phyloP scores from a whole-genome alignment of 1,140 invertebrate genomes.

The Patella vulgata region DNA sequence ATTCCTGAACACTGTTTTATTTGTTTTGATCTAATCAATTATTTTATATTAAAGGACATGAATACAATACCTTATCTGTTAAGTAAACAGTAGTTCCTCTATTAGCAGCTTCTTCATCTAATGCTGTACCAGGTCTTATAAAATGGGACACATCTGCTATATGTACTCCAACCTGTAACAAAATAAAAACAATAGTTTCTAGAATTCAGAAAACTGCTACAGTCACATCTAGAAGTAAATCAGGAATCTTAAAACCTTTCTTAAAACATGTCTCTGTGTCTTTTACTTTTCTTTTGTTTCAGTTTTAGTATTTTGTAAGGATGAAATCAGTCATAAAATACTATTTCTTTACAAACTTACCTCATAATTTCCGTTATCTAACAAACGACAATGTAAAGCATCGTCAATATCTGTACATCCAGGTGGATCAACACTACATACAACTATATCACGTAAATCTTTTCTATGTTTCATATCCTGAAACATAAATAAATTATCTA shows the following conservation, averaged over 20 bases:
- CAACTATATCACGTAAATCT: constrained; percentile 85
- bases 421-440: constrained; percentile 98
- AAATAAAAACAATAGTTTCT: neutral
- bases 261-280: no score
- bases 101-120: constrained; percentile 65
- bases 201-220: neutral
- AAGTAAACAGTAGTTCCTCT: constrained; percentile 68
- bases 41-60: no score
- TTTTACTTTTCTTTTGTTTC: no score
- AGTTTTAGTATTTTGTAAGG: no score
- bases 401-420: constrained; percentile 99
- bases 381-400: constrained; percentile 87
- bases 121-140: constrained; percentile 63
- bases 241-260: no score
- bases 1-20: no score
- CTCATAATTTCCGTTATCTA: constrained; percentile 83
- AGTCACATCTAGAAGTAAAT: no score
- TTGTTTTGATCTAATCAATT: no score
- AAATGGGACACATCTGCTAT: constrained; percentile 69
- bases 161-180: constrained; percentile 65
- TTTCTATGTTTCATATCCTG: constrained; percentile 82
- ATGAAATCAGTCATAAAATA: no score
- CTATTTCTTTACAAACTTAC: constrained; percentile 60
- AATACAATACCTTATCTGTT: constrained; percentile 64
- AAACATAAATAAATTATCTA: constrained; percentile 51